These are phyloP conservation scores for Xiphophorus hellerii DNA, from an alignment of 2,113 vertebrate species.

Conservation along the genomic window DNA sequence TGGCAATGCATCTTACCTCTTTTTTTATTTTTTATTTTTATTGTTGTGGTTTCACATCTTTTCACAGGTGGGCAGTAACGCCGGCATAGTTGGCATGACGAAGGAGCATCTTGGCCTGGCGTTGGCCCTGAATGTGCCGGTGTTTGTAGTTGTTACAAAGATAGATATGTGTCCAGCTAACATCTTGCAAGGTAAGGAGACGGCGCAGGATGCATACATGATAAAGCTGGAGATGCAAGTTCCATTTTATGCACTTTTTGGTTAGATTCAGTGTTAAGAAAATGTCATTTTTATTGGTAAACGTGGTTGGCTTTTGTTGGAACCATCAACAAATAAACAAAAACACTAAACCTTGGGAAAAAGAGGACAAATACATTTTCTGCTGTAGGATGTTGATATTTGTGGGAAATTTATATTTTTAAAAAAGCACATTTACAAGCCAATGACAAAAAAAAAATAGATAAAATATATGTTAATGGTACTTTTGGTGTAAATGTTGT, in stretches of 20 bases:
- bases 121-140: conserved; percentile 91
- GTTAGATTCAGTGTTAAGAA: no score
- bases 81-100: conserved; percentile 96
- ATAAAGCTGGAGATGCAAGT: neutral
- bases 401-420: no score
- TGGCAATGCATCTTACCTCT: neutral
- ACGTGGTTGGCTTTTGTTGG: neutral
- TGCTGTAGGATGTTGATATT: no score
- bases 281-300: neutral
- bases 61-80: conserved; percentile 92
- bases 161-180: conserved; percentile 98
- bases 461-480: no score
- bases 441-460: no score
- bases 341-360: no score
- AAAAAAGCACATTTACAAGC: no score
- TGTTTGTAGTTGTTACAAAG: conserved; percentile 97
- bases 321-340: no score
- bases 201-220: neutral
- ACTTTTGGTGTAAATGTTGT: no score
- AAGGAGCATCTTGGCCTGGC: conserved; percentile 96
- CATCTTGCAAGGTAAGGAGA: conserved; percentile 89
- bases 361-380: no score
- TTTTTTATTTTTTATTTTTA: neutral
- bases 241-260: neutral
- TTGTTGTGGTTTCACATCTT: neutral